Conservation (phyloP, 2,888 invertebrate species). For the Catocala sponsa region DNA sequence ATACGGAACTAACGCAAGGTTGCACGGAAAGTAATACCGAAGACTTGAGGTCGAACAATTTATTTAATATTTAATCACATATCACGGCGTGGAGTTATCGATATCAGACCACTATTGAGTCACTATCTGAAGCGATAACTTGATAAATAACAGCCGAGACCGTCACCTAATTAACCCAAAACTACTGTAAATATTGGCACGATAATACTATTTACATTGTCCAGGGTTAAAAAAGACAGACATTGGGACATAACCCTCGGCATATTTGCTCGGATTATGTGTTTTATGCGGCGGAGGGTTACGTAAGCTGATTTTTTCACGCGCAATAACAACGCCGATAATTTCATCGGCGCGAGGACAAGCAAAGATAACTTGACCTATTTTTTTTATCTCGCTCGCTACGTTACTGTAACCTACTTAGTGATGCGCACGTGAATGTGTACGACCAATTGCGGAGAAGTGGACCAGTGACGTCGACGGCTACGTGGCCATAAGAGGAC, state of each 20-base stretch:
- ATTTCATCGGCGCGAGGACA: constrained; percentile 85
- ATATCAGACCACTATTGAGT: constrained; percentile 45
- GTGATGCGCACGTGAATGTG: constrained; percentile 69
- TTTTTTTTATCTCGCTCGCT: constrained; percentile 85
- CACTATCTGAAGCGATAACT: constrained; percentile 19
- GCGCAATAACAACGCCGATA: constrained; percentile 80
- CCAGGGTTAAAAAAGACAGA: constrained; percentile 40
- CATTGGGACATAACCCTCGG: constrained; percentile 51
- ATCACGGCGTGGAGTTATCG: constrained; percentile 24
- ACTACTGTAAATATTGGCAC: constrained; percentile 43
- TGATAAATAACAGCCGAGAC: constrained; percentile 22
- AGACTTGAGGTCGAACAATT: constrained; percentile 73
- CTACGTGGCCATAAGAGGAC: constrained; percentile 48
- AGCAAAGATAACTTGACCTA: constrained; percentile 87
- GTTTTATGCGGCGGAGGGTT: constrained; percentile 53
- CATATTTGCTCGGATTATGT: constrained; percentile 49
- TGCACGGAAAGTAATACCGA: constrained; percentile 77
- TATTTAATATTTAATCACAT: constrained; percentile 58
- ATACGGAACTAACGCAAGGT: constrained; percentile 82
- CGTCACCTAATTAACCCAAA: constrained; percentile 51
- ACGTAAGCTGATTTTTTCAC: constrained; percentile 75
- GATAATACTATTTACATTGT: constrained; percentile 40
- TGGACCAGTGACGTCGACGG: constrained; percentile 60
- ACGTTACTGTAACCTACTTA: constrained; percentile 84
- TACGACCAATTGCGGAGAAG: constrained; percentile 68